Percentiles rank a stretch among this genome's conserved stretches.
These are phyloP conservation scores for Apogon hyalosoma DNA, from an alignment of 2,797 vertebrate species.

Conservation along the genomic window DNA sequence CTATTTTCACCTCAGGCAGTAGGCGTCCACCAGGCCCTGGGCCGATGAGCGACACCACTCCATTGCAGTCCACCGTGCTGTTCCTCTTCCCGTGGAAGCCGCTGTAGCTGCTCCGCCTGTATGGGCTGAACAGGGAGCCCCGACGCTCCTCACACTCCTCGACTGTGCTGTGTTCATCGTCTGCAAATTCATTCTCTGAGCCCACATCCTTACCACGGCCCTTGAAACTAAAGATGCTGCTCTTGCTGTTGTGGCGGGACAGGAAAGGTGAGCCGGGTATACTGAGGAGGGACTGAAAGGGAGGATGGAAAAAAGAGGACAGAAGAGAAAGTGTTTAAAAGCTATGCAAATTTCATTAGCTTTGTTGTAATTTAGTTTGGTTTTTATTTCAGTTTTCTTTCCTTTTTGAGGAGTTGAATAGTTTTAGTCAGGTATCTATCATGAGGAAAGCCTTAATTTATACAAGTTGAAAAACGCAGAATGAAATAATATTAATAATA, in stretches of 20 bases:
- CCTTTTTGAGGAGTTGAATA: no score
- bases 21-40: conserved; percentile 94
- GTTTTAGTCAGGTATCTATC: no score
- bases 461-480: no score
- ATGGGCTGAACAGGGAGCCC: conserved; percentile 95
- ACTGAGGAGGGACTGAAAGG: conserved; percentile 93
- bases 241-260: conserved; percentile 97
- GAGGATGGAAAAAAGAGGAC: conserved; percentile 5
- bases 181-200: conserved; percentile 97
- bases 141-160: conserved; percentile 96
- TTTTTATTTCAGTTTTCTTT: no score
- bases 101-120: conserved; percentile 93
- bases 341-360: conserved; percentile 12
- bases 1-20: conserved; percentile 99
- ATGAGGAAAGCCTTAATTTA: no score
- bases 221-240: conserved; percentile 99
- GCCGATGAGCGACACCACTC: conserved; percentile 97
- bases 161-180: conserved; percentile 98
- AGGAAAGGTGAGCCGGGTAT: conserved; percentile 97
- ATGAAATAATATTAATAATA: no score
- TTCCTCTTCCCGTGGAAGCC: conserved; percentile 96
- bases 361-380: no score
- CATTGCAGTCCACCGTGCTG: conserved; percentile 99
- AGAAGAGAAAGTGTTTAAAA: background rate
- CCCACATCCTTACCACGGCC: conserved; percentile 91